Base-by-base conservation (phyloP, 1,140 invertebrate species). In the Sinonovacula constricta region DNA sequence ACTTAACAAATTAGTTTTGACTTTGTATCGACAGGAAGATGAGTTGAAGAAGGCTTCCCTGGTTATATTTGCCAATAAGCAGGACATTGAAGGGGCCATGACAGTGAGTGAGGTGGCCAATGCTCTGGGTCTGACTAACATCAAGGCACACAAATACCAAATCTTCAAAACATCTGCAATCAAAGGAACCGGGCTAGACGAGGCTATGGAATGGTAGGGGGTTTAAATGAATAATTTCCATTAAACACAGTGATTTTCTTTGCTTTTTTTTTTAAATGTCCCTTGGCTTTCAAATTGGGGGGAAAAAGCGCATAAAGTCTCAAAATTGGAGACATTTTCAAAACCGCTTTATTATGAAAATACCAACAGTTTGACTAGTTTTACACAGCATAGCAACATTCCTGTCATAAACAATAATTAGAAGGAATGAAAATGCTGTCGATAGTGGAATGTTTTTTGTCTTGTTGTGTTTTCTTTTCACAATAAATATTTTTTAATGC, bases 81-180 rank as follows among this genome's bases (percentile, higher is more conserved):
- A 99, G 92, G 98, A 99, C 90, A 98, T 99, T 93, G 95, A 97
- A 66, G 97, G 97, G 33, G 98, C 97, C 87, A 95, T 99, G 93
- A 96, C 95, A 65, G 95, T 98, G 0, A 95, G 97, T 0, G 98
- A 99, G 92, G 97, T 99, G 24, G 97, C 99, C 89, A 97, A 98
- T 91, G 96, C 97, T 0, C 92, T 99, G 51, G 98, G 98, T 12
- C 92, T 99, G 66, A 96, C 99, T 83, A 95, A 95, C 26, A 92
- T 99, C 12, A 98, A 98, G 91, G 98, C 98, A 92, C 93, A 98
- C 91, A 99, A 98, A 88, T 99, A 99, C 92, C 98, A 99, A 94
- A 99, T 99, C 88, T 99, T 99, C 91, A 99, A 99, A 93, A 99
- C 98, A 22, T 99, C 98, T 0, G 98, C 98, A 24, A 96, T 97